Percentiles rank a stretch among this genome's conserved stretches.
Conservation (phyloP, 2,888 invertebrate genomes). For the Dryococelus australis region DNA sequence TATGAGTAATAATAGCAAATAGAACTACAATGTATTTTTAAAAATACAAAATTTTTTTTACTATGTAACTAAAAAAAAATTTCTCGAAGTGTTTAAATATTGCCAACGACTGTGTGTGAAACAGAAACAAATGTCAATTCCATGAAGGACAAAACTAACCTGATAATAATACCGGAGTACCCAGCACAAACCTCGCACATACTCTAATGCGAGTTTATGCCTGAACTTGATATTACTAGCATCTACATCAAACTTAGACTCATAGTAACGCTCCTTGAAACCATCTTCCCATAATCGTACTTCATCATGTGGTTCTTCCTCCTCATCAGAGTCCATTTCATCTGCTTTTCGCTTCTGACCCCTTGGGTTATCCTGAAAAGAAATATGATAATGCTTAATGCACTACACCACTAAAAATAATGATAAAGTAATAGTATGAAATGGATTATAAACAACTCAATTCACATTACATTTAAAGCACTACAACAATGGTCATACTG, state of each 20-base stretch:
- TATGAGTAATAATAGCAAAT: no score
- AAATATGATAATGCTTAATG: background rate
- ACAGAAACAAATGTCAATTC: no score
- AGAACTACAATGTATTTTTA: no score
- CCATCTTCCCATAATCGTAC: constrained; percentile 95
- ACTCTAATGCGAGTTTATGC: constrained; percentile 90
- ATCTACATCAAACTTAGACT: constrained; percentile 88
- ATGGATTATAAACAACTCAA: no score
- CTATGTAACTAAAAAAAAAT: no score
- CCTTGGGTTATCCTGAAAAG: constrained; percentile 52
- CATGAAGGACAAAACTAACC: constrained; percentile 50
- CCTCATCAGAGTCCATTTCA: constrained; percentile 65
- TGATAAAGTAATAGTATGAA: no score
- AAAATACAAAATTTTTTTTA: no score
- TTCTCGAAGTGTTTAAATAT: no score
- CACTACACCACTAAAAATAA: no score
- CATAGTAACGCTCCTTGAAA: constrained; percentile 97
- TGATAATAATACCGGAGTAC: constrained; percentile 98
- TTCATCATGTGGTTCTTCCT: constrained; percentile 84
- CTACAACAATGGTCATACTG: no score
- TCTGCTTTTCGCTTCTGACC: constrained; percentile 64
- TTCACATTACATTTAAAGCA: no score
- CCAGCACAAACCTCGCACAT: constrained; percentile 97
- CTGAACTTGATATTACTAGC: constrained; percentile 83
- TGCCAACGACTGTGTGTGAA: no score